Percentiles rank a stretch among this genome's conserved stretches.
phyloP scores from a whole-genome alignment of 2,888 invertebrate species.

The Ditula angustiorana region DNA sequence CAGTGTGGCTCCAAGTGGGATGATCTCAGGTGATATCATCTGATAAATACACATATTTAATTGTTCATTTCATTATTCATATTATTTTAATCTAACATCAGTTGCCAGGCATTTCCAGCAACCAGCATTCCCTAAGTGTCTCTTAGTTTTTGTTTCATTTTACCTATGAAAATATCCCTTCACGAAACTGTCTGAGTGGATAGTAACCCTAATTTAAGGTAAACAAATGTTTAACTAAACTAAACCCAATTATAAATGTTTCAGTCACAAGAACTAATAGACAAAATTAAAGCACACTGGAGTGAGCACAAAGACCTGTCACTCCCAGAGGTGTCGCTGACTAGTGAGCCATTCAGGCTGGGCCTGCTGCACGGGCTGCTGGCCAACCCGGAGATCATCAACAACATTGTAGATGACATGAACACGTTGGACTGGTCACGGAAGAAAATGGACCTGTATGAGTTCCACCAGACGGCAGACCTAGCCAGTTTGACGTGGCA shows the following conservation, averaged over 20 bases:
- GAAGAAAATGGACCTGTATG: slow-evolving; percentile 94
- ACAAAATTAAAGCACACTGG: slow-evolving; percentile 78
- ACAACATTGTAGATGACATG: slow-evolving; percentile 88
- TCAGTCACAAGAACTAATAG: slow-evolving; percentile 72
- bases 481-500: slow-evolving; percentile 85
- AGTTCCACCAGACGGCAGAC: slow-evolving; percentile 93
- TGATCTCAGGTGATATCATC: too few species aligned
- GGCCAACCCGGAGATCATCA: slow-evolving; percentile 82
- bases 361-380: slow-evolving; percentile 88
- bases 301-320: slow-evolving; percentile 67
- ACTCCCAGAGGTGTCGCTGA: slow-evolving; percentile 79
- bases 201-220: too few species aligned
- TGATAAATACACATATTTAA: too few species aligned
- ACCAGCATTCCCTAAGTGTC: too few species aligned
- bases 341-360: slow-evolving; percentile 88
- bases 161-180: too few species aligned
- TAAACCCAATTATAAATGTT: slow-evolving; percentile 41
- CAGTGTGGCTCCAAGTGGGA: too few species aligned
- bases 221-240: not conserved
- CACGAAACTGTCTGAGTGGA: too few species aligned
- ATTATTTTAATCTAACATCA: too few species aligned
- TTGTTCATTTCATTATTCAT: too few species aligned
- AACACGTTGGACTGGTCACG: slow-evolving; percentile 89
- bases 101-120: too few species aligned
- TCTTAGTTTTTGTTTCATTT: too few species aligned